Evolutionary conservation across 2,888 invertebrate genomes (phyloP), one percentile per base, ranked within the genome.

Genomic region (Melanargia galathea): DNA sequence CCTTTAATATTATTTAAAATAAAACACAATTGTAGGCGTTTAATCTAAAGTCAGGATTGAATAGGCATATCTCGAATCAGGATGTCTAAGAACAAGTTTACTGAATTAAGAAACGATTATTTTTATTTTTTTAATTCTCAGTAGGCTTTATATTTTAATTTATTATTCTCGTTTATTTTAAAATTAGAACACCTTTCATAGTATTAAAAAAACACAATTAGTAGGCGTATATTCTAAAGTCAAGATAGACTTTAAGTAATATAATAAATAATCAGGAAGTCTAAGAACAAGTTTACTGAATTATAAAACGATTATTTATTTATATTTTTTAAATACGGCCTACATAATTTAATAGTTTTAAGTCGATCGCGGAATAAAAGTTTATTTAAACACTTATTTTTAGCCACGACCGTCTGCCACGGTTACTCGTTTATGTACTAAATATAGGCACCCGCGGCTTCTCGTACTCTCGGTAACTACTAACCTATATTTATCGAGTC

Each of bases 361-460:
- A n/a, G 6, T 24, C 18, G 10, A 40, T 40, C 40, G 55, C 38
- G 24, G 22, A n/a, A 55, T 35, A 30, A 16, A 13, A 22, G 52
- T 57, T 57, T 55, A 55, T 45, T 48, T 2, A 49, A 10, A 45
- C 55, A 40, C 8, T 8, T 38, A 40, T 16, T 56, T 20, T 30
- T 51, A 51, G 57, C 22, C 48, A 20, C 66, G 64, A 46, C 63
- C 61, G 63, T 51, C 22, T 59, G 18, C 49, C 18, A 58, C 59
- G 64, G 62, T 38, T n/a, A n/a, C n/a, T n/a, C n/a, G n/a, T n/a
- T n/a, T n/a, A n/a, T n/a, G n/a, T n/a, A n/a, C n/a, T n/a, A n/a
- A n/a, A n/a, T n/a, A n/a, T n/a, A n/a, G n/a, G n/a, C n/a, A n/a
- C n/a, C n/a, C n/a, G n/a, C n/a, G n/a, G n/a, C n/a, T n/a, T n/a